Evolutionary conservation across 2,113 vertebrate species (phyloP), one percentile per base, ranked within the genome.

Genomic region (Gadus chalcogrammus): DNA sequence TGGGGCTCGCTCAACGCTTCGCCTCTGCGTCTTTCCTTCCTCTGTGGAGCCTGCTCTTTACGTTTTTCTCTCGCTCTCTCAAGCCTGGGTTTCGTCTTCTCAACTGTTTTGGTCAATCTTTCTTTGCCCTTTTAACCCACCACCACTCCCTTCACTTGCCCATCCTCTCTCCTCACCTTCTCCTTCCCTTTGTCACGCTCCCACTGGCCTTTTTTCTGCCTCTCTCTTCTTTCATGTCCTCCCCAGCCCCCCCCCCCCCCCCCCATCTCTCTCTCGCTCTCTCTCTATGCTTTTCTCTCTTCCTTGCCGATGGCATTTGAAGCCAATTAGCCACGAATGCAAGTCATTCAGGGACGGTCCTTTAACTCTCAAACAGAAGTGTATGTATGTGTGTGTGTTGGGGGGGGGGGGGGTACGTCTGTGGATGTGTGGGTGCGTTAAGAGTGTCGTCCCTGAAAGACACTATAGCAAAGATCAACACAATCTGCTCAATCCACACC

Each of bases 261-360:
- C 65, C 61, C 61, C 65, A 12, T 65, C 1, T 7, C 35, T 72
- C 56, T 18, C 31, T 18, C 18, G 67, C 62, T 59, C 65, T 42
- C 35, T 52, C 66, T 55, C 60, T 7, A 31, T 61, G 61, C 70
- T 59, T 67, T 22, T 74, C 53, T 76, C 31, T 60, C 56, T 69
- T 13, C 48, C 65, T 80, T 48, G 9, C 42, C 42, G 75, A 77
- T 80, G 80, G 73, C 78, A 82, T 84, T 82, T 79, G 80, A 82
- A 81, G 80, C 79, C 78, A 87, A 85, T 87, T 85, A 83, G 76
- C 17, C 6, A 74, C 72, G 78, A 78, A 71, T 74, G 24, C 15
- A 61, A 52, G 60, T 28, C 15, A 63, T 15, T 63, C 42, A 48
- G 42, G 42, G 42, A 48, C 42, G 11, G 2, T 48, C 42, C 8